Conservation (phyloP, 2,888 invertebrate species). For the Pammene aurita region DNA sequence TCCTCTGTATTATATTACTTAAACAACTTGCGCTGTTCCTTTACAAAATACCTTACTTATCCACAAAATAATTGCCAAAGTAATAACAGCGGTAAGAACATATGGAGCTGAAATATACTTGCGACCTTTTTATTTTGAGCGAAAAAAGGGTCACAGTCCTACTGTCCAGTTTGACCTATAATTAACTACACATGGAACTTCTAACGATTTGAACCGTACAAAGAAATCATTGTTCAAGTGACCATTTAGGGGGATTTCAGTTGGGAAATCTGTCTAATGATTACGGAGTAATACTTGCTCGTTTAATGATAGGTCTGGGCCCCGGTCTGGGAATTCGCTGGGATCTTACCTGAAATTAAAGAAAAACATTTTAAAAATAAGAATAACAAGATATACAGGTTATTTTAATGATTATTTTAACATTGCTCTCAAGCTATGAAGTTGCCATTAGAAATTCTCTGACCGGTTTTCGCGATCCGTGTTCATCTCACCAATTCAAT, state of each 20-base stretch:
- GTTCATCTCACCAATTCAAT: conserved; percentile 52
- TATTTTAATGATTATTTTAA: conserved; percentile 12
- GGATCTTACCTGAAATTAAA: conserved; percentile 65
- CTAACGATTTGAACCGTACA: conserved; percentile 59
- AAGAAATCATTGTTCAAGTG: conserved; percentile 35
- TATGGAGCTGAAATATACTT: not conserved
- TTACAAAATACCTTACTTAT: conserved; percentile 57
- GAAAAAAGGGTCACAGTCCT: conserved; percentile 58
- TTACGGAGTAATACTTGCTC: conserved; percentile 33
- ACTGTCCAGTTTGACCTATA: conserved; percentile 66
- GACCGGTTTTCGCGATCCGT: conserved; percentile 57
- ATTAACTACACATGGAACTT: conserved; percentile 72
- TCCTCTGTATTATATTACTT: conserved; percentile 56
- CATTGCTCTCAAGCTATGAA: conserved; percentile 16
- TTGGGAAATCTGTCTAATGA: conserved; percentile 32
- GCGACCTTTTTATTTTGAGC: not conserved
- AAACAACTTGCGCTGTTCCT: conserved; percentile 53
- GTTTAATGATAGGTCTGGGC: conserved; percentile 21
- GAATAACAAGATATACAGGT: conserved; percentile 18
- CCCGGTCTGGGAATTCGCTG: conserved; percentile 13
- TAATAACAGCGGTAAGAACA: not conserved
- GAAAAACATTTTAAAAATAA: conserved; percentile 34
- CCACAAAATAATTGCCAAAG: conserved; percentile 44
- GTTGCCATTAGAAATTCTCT: conserved; percentile 41
- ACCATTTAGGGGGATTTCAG: conserved; percentile 28